Evolutionary conservation across 1,140 invertebrate species (phyloP), one percentile per base, ranked within the genome.

Genomic region (Adoxophyes honmai): DNA sequence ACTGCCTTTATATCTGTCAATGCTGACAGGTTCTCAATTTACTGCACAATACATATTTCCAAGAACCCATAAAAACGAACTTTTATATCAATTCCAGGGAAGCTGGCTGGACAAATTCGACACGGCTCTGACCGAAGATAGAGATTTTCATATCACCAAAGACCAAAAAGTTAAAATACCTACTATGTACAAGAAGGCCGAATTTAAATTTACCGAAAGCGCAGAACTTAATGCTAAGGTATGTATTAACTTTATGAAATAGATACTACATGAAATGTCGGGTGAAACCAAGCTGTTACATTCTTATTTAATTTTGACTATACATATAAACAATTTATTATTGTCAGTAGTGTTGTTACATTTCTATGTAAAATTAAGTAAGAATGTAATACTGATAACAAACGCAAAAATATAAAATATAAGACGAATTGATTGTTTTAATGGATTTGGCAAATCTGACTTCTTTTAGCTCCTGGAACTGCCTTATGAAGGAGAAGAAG

Each of bases 181-280:
- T 4, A 83, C 60, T 36, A 86, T 87, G 84, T 70, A 60, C 54
- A 62, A 63, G 11, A 70, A 62, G 48, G 63, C 13, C 11, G 37
- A 75, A 4, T 83, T 71, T 39, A 70, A 55, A 18, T 86, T 85
- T 21, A 66, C 44, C 1, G 72, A 81, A 34, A 75, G 73, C 57
- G 1, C 38, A 11, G 73, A 77, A 65, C 65, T 88, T 9, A 59
- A 87, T 51, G 80, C 81, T 36, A 69, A 82, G 70, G 81, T 87
- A 64, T 33, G 6, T 21, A 55, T 0, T 11, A 8, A 16, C 11
- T 53, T 44, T 5, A 36, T 18, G 4, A 16, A 14, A 15, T 33
- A 37, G 36, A n/a, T 33, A 18, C 33, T n/a, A 51, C 52, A 8
- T 39, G 28, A 33, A 36, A 8, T 3, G 0, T 44, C 28, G 11